Conservation (phyloP, 1,140 invertebrate species). For the Elymnias hypermnestra region DNA sequence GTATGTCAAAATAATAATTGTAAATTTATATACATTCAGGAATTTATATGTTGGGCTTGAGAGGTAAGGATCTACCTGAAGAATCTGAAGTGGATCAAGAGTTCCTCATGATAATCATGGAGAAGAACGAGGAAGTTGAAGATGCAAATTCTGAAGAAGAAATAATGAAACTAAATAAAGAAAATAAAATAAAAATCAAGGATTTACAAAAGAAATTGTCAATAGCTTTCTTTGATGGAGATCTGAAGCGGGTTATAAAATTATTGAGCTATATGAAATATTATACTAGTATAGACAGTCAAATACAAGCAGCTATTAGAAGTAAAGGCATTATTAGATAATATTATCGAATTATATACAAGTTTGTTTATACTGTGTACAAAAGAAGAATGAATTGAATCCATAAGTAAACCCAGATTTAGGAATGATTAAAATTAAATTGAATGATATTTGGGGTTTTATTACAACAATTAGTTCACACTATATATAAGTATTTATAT, state of each 20-base stretch:
- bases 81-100: conserved; percentile 81
- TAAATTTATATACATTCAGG: no score
- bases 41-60: conserved; percentile 82
- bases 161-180: conserved; percentile 78
- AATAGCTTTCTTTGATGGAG: conserved; percentile 78
- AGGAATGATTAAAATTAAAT: no score
- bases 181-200: conserved; percentile 78
- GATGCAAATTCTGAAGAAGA: conserved; percentile 78
- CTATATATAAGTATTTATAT: no score
- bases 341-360: conserved; percentile 3
- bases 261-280: conserved; percentile 88
- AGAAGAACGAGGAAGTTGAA: conserved; percentile 89
- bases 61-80: conserved; percentile 82
- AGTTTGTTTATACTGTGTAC: not conserved
- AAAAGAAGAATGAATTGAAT: no score
- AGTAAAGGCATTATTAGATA: conserved; percentile 82
- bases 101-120: conserved; percentile 92
- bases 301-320: conserved; percentile 83
- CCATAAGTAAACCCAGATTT: no score
- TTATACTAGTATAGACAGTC: conserved; percentile 85
- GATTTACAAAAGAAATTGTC: conserved; percentile 77
- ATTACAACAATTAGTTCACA: no score
- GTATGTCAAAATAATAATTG: no score
- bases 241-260: conserved; percentile 79
- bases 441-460: no score